Evolutionary conservation across 2,888 invertebrate species (phyloP), one percentile per base, ranked within the genome.

Genomic region (Poecilus cupreus): DNA sequence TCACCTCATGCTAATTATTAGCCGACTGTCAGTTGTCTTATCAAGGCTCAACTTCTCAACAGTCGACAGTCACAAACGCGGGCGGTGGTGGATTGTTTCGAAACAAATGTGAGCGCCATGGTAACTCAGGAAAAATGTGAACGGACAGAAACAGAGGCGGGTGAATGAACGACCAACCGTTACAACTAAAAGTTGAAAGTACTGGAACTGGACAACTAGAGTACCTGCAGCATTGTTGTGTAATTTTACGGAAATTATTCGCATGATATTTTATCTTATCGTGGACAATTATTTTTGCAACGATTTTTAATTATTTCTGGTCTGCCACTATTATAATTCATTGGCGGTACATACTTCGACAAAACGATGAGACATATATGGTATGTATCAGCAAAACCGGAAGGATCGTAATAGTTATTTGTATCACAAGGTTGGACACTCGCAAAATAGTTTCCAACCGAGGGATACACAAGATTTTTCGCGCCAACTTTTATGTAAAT

Each of bases 111-210:
- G 18, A 68, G 64, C 16, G 64, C 18, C 16, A 60, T 68, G 37
- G 37, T 37, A 37, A 64, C 39, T 18, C 32, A 37, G 37, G 37
- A 37, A 68, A 68, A 37, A 37, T 18, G 18, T 68, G 18, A 68
- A 6, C 22, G n/a, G n/a, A n/a, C n/a, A n/a, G n/a, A n/a, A n/a
- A n/a, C n/a, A n/a, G n/a, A n/a, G n/a, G n/a, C n/a, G 37, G 64
- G 32, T 68, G 32, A 68, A 68, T 18, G 64, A 68, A 68, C 64
- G 16, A 68, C 37, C 64, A 37, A 32, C 60, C 60, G 26, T n/a
- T 46, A 46, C 3, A 46, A 13, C 46, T 46, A 37, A 51, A 13
- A 68, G 37, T 39, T 68, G 64, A 68, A 68, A 68, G 64, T 68
- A 37, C 26, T 60, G 32, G 22, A 24, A 60, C 54, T 54, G 20